phyloP scores from a whole-genome alignment of 2,113 vertebrate species.

The Hystrix brachyura region DNA sequence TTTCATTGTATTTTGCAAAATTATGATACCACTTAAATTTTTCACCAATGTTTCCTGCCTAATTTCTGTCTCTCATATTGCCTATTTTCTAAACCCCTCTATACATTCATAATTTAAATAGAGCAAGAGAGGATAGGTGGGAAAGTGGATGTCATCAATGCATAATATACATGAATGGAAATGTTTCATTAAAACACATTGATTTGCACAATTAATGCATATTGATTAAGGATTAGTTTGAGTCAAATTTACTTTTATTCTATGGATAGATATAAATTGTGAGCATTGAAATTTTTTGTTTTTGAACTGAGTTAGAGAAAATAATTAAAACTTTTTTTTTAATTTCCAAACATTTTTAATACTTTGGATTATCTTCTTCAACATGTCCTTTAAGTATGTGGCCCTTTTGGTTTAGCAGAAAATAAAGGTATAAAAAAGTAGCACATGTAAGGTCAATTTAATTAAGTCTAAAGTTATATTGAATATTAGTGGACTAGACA shows the following conservation, averaged over 20 bases:
- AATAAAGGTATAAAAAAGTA: neutral
- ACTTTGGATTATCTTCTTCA: neutral
- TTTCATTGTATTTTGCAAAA: neutral
- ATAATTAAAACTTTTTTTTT: neutral
- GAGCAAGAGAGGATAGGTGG: neutral
- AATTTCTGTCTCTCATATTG: neutral
- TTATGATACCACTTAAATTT: neutral
- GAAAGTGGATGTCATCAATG: neutral
- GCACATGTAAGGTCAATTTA: neutral
- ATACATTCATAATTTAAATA: neutral
- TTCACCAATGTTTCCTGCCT: neutral
- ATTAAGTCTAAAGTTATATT: neutral
- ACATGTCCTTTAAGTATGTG: neutral
- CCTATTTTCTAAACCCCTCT: neutral
- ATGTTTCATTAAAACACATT: neutral
- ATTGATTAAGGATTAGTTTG: neutral
- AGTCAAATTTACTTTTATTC: constrained; percentile 7
- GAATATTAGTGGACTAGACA: no score
- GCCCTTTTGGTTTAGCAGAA: neutral
- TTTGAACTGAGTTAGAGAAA: neutral
- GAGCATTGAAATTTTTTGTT: neutral
- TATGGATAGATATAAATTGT: neutral
- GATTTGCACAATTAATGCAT: neutral
- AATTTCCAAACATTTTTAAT: neutral
- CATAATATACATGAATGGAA: neutral